Evolutionary conservation across 2,888 invertebrate genomes (phyloP).

Genomic region (Caenorhabditis becei): DNA sequence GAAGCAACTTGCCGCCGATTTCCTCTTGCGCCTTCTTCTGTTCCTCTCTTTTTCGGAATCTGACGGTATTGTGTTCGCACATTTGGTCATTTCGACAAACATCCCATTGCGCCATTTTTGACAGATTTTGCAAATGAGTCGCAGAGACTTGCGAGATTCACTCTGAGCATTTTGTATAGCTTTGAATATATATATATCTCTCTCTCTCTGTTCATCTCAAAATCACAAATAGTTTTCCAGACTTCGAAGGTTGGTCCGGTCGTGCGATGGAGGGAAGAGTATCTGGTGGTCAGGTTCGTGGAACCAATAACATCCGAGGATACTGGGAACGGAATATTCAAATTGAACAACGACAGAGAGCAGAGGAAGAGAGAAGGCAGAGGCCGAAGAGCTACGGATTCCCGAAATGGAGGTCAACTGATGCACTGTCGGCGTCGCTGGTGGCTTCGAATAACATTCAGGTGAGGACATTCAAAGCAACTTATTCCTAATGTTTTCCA

Average conservation of each 20-base stretch:
- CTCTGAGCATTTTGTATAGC: too few relatives aligned
- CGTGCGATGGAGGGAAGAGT: conserved; percentile 61
- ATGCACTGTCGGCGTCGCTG: conserved; percentile 77
- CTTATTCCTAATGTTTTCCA: background rate
- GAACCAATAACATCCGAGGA: conserved; percentile 60
- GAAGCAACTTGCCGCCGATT: conserved; percentile 45
- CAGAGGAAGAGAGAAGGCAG: conserved; percentile 57
- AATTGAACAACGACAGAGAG: conserved; percentile 54
- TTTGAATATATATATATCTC: too few relatives aligned
- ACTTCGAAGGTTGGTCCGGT: conserved; percentile 62
- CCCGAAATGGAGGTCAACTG: conserved; percentile 77
- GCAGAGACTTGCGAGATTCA: background rate
- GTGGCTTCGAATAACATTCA: conserved; percentile 75
- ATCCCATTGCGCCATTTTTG: conserved; percentile 32
- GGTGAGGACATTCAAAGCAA: background rate
- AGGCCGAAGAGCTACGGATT: conserved; percentile 71
- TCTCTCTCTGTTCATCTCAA: background rate
- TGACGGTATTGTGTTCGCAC: conserved; percentile 17
- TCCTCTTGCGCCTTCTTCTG: background rate
- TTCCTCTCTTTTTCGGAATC: background rate
- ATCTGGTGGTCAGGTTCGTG: conserved; percentile 44
- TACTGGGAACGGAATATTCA: conserved; percentile 72
- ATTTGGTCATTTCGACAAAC: conserved; percentile 39
- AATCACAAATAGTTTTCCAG: conserved; percentile 22
- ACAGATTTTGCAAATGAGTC: conserved; percentile 8